Base-by-base conservation (phyloP, 2,888 invertebrate species). In the Andrena praecox region DNA sequence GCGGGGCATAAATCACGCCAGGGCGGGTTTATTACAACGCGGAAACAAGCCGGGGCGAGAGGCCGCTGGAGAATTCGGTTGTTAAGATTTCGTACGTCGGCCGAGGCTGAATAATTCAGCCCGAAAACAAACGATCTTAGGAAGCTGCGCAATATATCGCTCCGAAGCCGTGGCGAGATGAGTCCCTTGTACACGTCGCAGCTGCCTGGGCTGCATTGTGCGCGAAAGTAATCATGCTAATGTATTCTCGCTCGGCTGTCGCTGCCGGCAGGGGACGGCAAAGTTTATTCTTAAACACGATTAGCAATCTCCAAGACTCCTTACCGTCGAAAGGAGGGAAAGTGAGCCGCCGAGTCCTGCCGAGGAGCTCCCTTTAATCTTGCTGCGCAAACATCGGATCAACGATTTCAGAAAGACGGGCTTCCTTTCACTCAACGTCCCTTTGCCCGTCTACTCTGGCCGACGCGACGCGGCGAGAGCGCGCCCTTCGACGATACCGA, bases 261-360 rank as follows among this genome's bases (percentile, higher is more conserved):
- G 80, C 77, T 54, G 42, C 69, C 48, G 48, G 52, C 73, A 48
- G 20, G 60, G 72, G 69, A 76, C 78, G 73, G 81, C 80, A 24
- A 87, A 88, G 85, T 88, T 88, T 88, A 88, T 88, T 88, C 88
- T 88, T 88, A 88, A 88, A 88, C 88, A 79, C 88, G 88, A 88
- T 88, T 88, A 88, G 81, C 88, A 76, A 85, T 87, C 86, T 78
- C 84, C 77, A 76, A 77, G 82, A 75, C 82, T 56, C 24, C 33
- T 59, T 33, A 24, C 27, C 50, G 33, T 3, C 50, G 52, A 27
- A 33, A 29, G 8, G 29, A 52, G 66, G 64, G 81, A 62, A 79
- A 85, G 78, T 54, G 70, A 80, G 70, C 63, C 67, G 77, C 60
- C 63, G 80, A 71, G 74, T 72, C 74, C 27, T n/a, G 33, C 31